Conservation (phyloP, 1,140 invertebrate genomes). For the Piezodorus guildinii region DNA sequence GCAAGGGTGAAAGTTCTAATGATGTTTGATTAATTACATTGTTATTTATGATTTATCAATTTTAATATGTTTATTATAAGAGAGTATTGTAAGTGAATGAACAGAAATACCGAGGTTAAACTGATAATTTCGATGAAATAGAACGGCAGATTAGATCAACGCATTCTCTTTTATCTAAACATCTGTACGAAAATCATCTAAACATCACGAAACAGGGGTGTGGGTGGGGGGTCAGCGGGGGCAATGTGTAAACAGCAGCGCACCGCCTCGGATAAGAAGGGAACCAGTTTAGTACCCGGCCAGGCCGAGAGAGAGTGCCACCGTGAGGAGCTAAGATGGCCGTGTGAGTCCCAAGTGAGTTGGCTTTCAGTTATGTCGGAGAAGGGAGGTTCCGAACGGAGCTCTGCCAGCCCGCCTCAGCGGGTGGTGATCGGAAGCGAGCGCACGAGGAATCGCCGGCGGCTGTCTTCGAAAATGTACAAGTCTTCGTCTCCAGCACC, state of each 20-base stretch:
- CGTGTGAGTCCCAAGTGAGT: slow-evolving; percentile 28
- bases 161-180: too few relatives aligned
- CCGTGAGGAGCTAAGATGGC: slow-evolving; percentile 37
- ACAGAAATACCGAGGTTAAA: too few relatives aligned
- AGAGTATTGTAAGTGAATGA: too few relatives aligned
- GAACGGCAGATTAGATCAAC: too few relatives aligned
- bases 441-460: not conserved
- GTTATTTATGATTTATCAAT: too few relatives aligned
- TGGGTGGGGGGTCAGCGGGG: slow-evolving; percentile 3
- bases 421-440: not conserved
- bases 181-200: too few relatives aligned
- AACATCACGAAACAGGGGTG: too few relatives aligned
- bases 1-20: too few relatives aligned
- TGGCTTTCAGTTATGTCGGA: slow-evolving; percentile 12
- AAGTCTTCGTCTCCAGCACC: slow-evolving; percentile 20
- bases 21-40: too few relatives aligned
- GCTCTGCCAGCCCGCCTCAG: not conserved
- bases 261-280: not conserved
- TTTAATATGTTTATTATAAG: too few relatives aligned
- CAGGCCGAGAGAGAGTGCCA: slow-evolving; percentile 11
- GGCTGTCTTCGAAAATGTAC: slow-evolving; percentile 19
- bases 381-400: not conserved
- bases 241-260: not conserved
- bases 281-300: slow-evolving; percentile 9
- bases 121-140: too few relatives aligned